Base-by-base conservation (phyloP, 2,797 vertebrate species). In the Novumbra hubbsi region DNA sequence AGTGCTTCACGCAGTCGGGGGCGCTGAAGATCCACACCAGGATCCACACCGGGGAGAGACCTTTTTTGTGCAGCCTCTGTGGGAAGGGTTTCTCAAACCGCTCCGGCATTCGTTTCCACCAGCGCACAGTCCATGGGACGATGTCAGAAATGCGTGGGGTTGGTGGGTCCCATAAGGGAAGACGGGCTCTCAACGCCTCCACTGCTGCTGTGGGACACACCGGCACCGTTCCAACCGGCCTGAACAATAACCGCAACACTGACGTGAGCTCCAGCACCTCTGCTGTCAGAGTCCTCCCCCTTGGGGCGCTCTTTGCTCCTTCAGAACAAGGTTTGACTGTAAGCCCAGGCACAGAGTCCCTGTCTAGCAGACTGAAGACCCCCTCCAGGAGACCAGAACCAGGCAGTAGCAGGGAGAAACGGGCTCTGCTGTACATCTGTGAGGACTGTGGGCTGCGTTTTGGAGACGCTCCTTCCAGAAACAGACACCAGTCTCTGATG, bases 1-100 rank as follows among this genome's bases (percentile, higher is more conserved):
- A 94, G 73, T 90, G 93, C 73, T 94, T 95, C 82, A 94, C 93
- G n/a, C 94, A 95, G 83, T 95, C 93, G 0, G 93, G 94, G 2
- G 93, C 94, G 8, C 84, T 95, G 2, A 94, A 94, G 80, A 93
- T 94, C 62, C 93, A 95, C 73, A 91, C 76, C 32, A 92, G 93
- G 70, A 92, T 94, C 76, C 94, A 95, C 87, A 94, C 94, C 0
- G 94, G 94, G 5, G 93, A 94, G 81, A 88, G 90, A 76, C 94
- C 94, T 55, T 94, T 94, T n/a, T 41, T 87, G 73, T 94, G 94
- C 79, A 84, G 86, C 70, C 34, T 92, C 55, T 94, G 94, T 12
- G 93, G 89, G 1, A 94, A 93, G 81, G 89, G 89, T 74, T 94
- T 94, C 77, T 93, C 94, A 72, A 94, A 93, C 81, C 92, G 92